Percentiles rank a stretch among this genome's conserved stretches.
phyloP scores from a whole-genome alignment of 1,140 invertebrate genomes.

The Epicauta chinensis region DNA sequence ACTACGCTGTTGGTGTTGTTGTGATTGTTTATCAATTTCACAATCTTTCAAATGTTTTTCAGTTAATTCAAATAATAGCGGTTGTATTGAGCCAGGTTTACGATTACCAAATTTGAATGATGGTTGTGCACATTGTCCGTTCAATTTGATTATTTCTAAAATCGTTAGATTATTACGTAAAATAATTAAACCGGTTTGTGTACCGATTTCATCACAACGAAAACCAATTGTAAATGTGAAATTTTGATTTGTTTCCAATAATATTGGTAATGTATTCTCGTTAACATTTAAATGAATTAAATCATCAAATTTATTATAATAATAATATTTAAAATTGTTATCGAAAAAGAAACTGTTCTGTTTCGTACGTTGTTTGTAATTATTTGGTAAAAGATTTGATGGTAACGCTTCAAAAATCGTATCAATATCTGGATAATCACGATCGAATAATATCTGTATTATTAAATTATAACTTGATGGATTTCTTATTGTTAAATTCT shows the following conservation, averaged over 20 bases:
- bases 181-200: conserved; percentile 44
- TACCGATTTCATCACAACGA: conserved; percentile 35
- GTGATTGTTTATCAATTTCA: conserved; percentile 50
- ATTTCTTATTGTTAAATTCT: conserved; percentile 55
- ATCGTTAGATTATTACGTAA: conserved; percentile 88
- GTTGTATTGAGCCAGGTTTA: conserved; percentile 65
- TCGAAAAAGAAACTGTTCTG: conserved; percentile 34
- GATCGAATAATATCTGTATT: conserved; percentile 58
- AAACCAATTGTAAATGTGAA: conserved; percentile 41
- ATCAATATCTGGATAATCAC: conserved; percentile 48
- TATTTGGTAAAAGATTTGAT: conserved; percentile 27
- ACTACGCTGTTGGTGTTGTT: too few relatives aligned
- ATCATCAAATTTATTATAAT: conserved; percentile 21
- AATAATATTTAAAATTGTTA: conserved; percentile 18
- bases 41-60: conserved; percentile 81
- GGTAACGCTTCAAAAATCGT: conserved; percentile 49
- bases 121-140: conserved; percentile 75
- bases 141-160: conserved; percentile 75
- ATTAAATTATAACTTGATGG: conserved; percentile 54
- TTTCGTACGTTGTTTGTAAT: conserved; percentile 7
- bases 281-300: conserved; percentile 23
- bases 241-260: conserved; percentile 45
- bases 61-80: conserved; percentile 77
- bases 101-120: conserved; percentile 89
- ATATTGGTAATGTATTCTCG: conserved; percentile 33